Conservation (phyloP, 1,140 invertebrate species). For the Drosophila kikkawai region DNA sequence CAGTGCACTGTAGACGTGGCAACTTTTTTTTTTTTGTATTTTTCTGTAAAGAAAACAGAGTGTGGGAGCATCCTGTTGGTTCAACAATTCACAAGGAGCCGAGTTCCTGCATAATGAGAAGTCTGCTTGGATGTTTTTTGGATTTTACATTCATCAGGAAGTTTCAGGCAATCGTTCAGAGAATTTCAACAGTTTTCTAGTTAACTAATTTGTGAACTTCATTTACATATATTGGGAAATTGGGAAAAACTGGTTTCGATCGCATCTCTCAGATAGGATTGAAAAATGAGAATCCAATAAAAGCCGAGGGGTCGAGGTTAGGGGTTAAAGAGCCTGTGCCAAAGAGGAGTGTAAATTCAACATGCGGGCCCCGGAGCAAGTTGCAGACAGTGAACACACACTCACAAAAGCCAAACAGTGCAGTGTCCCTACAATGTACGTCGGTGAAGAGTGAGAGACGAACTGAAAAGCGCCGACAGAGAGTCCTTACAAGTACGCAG, state of each 20-base stretch:
- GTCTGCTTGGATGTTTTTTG: conserved; percentile 2
- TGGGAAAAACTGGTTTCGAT: conserved; percentile 64
- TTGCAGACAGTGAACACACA: conserved; percentile 49
- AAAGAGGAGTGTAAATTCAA: conserved; percentile 35
- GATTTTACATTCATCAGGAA: conserved; percentile 7
- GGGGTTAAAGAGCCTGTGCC: conserved; percentile 33
- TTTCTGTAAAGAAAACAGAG: conserved; percentile 18
- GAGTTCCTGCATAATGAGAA: conserved; percentile 38
- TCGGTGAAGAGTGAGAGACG: conserved; percentile 1
- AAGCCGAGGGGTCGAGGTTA: conserved; percentile 28
- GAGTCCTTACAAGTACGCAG: conserved; percentile 75
- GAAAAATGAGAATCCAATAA: conserved; percentile 71
- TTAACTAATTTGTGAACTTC: conserved; percentile 65
- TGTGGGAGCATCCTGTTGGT: conserved; percentile 38
- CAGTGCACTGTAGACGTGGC: conserved; percentile 50
- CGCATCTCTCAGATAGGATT: conserved; percentile 55
- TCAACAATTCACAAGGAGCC: conserved; percentile 54
- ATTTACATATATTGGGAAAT: conserved; percentile 43
- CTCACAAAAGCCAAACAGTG: conserved; percentile 48
- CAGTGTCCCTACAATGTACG: conserved; percentile 71
- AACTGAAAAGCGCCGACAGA: conserved; percentile 8
- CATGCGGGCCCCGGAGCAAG: conserved; percentile 64
- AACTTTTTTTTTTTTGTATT: conserved; percentile 36
- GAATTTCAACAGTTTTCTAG: conserved; percentile 39
- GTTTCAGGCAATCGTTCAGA: conserved; percentile 10